These are phyloP conservation scores for Molorchus minor DNA, from an alignment of 2,888 invertebrate species.

Conservation along the genomic window DNA sequence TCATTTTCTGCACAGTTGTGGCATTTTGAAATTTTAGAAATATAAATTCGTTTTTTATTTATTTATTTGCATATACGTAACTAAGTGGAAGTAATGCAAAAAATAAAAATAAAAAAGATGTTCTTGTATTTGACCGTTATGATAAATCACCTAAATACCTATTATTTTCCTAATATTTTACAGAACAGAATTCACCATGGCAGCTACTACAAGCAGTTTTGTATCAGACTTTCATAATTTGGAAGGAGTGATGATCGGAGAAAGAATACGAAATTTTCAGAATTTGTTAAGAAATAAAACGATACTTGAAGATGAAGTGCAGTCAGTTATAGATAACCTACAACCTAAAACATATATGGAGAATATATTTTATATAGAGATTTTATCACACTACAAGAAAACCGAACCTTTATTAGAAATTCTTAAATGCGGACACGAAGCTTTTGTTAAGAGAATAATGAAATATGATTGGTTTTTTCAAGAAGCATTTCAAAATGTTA, in stretches of 20 bases:
- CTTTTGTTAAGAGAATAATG: conserved; percentile 40
- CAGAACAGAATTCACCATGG: neutral
- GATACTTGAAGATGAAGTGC: conserved; percentile 23
- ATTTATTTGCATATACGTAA: too few relatives aligned
- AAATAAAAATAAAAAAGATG: too few relatives aligned
- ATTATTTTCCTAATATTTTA: neutral
- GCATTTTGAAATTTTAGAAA: too few relatives aligned
- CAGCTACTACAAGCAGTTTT: conserved; percentile 33
- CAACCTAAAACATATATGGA: conserved; percentile 44
- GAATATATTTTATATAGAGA: conserved; percentile 41
- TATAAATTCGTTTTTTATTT: too few relatives aligned
- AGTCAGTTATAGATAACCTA: conserved; percentile 28
- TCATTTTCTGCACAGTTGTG: too few relatives aligned
- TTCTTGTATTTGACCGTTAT: too few relatives aligned
- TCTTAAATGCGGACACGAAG: conserved; percentile 41
- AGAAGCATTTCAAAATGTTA: conserved; percentile 35
- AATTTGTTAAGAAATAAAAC: conserved; percentile 32
- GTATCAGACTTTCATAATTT: conserved; percentile 35
- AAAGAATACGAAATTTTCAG: conserved; percentile 38
- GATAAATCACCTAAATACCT: too few relatives aligned
- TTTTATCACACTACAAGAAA: conserved; percentile 41
- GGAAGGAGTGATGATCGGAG: conserved; percentile 36
- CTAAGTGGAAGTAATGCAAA: too few relatives aligned
- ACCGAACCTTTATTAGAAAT: conserved; percentile 36
- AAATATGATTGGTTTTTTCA: conserved; percentile 47